Percentiles rank a stretch among this genome's conserved stretches.
Conservation (phyloP, 2,888 invertebrate species). For the Ectropis crepuscularia region DNA sequence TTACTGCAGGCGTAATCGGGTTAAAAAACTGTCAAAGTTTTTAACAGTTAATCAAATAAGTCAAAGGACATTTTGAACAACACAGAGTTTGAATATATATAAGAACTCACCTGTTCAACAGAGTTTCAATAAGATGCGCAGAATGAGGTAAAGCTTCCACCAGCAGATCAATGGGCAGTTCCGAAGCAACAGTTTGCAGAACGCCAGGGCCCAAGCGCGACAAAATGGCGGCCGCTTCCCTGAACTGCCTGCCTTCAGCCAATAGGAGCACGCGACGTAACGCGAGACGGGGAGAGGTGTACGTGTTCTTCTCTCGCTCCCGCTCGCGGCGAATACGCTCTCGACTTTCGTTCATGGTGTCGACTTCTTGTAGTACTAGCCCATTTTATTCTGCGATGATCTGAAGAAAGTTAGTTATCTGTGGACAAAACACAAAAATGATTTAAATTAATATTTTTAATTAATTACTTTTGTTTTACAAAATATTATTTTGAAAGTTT, state of each 20-base stretch:
- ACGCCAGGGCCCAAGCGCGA: constrained; percentile 92
- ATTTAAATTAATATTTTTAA: too few species aligned
- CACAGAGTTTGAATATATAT: background rate
- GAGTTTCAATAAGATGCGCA: constrained; percentile 93
- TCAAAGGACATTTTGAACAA: too few species aligned
- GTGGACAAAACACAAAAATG: constrained; percentile 14
- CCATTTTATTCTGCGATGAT: constrained; percentile 53
- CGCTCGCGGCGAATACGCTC: constrained; percentile 89
- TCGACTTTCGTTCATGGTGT: constrained; percentile 88
- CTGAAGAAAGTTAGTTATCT: constrained; percentile 17
- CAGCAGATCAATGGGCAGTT: constrained; percentile 93
- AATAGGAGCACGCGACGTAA: constrained; percentile 90
- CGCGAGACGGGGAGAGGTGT: constrained; percentile 88
- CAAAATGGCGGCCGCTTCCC: constrained; percentile 95
- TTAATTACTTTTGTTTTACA: too few species aligned
- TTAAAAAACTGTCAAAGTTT: too few species aligned
- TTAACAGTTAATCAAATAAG: too few species aligned
- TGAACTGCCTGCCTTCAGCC: constrained; percentile 94
- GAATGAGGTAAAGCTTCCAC: constrained; percentile 96
- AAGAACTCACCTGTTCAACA: constrained; percentile 87
- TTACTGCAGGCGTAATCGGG: too few species aligned
- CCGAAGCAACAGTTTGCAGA: constrained; percentile 89
- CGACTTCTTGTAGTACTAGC: constrained; percentile 59
- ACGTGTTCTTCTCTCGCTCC: constrained; percentile 84
- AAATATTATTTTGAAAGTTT: too few species aligned